Conservation (phyloP, 2,888 invertebrate genomes). For the Drosophila siamana region DNA sequence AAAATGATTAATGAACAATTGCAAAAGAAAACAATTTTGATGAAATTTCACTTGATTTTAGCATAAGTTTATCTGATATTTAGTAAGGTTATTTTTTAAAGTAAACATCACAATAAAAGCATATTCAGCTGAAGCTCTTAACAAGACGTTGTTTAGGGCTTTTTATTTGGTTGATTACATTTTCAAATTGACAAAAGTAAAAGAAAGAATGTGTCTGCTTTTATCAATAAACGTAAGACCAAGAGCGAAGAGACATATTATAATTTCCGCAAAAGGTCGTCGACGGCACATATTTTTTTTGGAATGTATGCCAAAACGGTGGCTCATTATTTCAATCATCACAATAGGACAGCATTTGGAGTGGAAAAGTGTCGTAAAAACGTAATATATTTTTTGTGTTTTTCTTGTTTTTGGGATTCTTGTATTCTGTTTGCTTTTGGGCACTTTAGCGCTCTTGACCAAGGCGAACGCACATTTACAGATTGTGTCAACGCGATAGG, state of each 20-base stretch:
- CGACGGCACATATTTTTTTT: constrained; percentile 29
- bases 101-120: background rate
- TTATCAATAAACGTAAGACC: constrained; percentile 39
- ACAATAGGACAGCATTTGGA: constrained; percentile 73
- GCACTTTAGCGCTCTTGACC: constrained; percentile 65
- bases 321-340: constrained; percentile 77
- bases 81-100: background rate
- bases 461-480: constrained; percentile 62
- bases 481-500: constrained; percentile 72
- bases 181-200: constrained; percentile 17
- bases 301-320: constrained; percentile 54
- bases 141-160: background rate
- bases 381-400: constrained; percentile 40
- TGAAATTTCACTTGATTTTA: background rate
- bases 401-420: constrained; percentile 33
- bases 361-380: constrained; percentile 75
- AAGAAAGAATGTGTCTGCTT: constrained; percentile 21
- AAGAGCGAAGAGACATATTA: constrained; percentile 50
- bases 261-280: constrained; percentile 75
- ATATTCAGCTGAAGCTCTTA: background rate
- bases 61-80: background rate
- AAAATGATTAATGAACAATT: background rate
- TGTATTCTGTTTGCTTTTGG: constrained; percentile 40
- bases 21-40: background rate
- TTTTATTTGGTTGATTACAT: constrained; percentile 49